Conservation (phyloP, 2,888 invertebrate species). For the Uloborus plumipes region DNA sequence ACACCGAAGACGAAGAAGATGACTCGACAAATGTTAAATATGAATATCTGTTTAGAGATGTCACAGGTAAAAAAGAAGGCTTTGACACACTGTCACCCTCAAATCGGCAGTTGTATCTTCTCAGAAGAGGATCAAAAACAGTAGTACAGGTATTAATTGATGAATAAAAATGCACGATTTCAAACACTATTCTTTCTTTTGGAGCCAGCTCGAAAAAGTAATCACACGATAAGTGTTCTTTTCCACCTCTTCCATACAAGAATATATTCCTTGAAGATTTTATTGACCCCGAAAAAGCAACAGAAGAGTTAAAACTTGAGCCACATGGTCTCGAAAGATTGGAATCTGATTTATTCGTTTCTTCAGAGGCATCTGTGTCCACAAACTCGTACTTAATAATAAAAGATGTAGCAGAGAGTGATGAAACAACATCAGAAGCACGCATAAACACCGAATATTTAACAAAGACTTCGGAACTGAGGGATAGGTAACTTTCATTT, state of each 20-base stretch:
- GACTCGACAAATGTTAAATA: slow-evolving; percentile 42
- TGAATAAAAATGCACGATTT: slow-evolving; percentile 69
- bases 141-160: slow-evolving; percentile 28
- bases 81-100: background rate
- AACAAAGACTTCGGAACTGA: slow-evolving; percentile 80
- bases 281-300: slow-evolving; percentile 75
- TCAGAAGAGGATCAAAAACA: slow-evolving; percentile 27
- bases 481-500: slow-evolving; percentile 83
- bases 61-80: background rate
- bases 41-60: slow-evolving; percentile 25
- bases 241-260: slow-evolving; percentile 85
- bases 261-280: slow-evolving; percentile 85
- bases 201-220: slow-evolving; percentile 60
- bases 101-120: slow-evolving; percentile 40
- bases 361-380: slow-evolving; percentile 71
- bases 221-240: slow-evolving; percentile 80
- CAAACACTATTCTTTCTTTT: slow-evolving; percentile 67
- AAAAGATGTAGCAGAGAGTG: slow-evolving; percentile 78
- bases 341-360: slow-evolving; percentile 30
- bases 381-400: slow-evolving; percentile 87
- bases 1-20: slow-evolving; percentile 27
- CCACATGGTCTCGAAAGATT: slow-evolving; percentile 28
- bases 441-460: slow-evolving; percentile 80
- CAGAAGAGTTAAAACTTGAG: slow-evolving; percentile 34
- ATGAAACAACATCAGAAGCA: slow-evolving; percentile 80